Base-by-base conservation (phyloP, 1,140 invertebrate species). In the Lordiphosa mommai region DNA sequence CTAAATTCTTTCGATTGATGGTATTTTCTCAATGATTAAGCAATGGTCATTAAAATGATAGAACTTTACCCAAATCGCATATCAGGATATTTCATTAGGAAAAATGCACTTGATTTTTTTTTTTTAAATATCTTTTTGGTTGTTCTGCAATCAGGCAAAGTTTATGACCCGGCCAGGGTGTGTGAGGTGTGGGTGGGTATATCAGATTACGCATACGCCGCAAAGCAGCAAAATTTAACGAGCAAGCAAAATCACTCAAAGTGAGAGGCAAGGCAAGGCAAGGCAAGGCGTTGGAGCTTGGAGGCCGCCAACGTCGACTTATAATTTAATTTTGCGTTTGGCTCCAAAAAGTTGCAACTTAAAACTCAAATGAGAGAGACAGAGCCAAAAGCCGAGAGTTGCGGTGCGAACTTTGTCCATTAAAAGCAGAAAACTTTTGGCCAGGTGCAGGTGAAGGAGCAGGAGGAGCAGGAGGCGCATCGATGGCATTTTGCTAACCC, bases 151-250 rank as follows among this genome's bases (percentile, higher is more conserved):
- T 20, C 17, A 20, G 17, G 17, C 17, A 20, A 20, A 20, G 3
- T 20, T 20, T 20, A 20, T 20, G 17, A 20, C 17, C 17, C 17
- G 17, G 17, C 17, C 3, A 20, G 17, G 17, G n/a, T n/a, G n/a
- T n/a, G n/a, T n/a, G n/a, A n/a, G n/a, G n/a, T n/a, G 50, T 66
- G 59, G 66, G 52, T 59, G 16, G 4, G 66, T 63, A 80, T 80
- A 72, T 82, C 76, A 70, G 70, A 80, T 82, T 82, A 80, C 74
- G 74, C 70, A 82, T 80, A 80, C 74, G 76, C 46, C 65, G 58
- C 51, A 51, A 51, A 61, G 57, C 49, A 58, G 59, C 60, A 52
- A 65, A 80, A 74, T 80, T 80, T 80, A 80, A 80, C 74, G 70
- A 80, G 74, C 76, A 82, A 70, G 60, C 20, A 82, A 80, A 82